Evolutionary conservation across 1,140 invertebrate genomes (phyloP).

Genomic region (Agrypnia vestita): DNA sequence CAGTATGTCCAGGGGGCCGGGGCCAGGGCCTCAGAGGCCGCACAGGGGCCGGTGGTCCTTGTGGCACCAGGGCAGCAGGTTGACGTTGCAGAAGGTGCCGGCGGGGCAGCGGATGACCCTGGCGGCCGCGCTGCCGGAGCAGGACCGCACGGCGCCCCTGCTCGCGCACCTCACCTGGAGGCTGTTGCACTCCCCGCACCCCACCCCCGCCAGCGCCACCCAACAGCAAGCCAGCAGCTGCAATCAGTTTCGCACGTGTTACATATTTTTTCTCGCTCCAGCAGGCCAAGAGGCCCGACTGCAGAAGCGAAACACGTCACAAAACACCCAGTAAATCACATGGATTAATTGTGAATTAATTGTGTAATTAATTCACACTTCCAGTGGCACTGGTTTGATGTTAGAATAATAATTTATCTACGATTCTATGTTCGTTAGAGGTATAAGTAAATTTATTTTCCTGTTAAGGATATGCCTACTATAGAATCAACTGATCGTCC

Average conservation of each 20-base stretch:
- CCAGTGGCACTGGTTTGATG: too few species aligned
- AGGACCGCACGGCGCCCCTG: constrained; percentile 46
- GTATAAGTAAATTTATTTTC: too few species aligned
- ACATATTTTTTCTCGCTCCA: too few species aligned
- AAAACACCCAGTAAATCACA: too few species aligned
- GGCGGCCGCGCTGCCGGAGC: not conserved
- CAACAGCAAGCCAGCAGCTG: constrained; percentile 2
- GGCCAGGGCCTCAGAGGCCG: constrained; percentile 24
- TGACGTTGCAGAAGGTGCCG: constrained; percentile 57
- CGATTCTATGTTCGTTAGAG: too few species aligned
- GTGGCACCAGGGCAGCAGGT: constrained; percentile 54
- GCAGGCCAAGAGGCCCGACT: too few species aligned
- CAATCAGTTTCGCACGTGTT: not conserved
- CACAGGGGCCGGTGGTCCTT: constrained; percentile 50
- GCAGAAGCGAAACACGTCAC: too few species aligned
- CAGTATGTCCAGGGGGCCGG: not conserved
- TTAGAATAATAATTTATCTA: too few species aligned
- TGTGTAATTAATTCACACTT: too few species aligned
- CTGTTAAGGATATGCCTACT: too few species aligned
- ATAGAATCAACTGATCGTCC: too few species aligned
- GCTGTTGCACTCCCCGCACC: constrained; percentile 52
- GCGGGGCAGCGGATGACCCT: constrained; percentile 49
- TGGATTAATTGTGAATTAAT: too few species aligned
- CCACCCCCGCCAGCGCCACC: constrained; percentile 21
- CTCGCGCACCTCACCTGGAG: constrained; percentile 49